Evolutionary conservation across 2,797 vertebrate species (phyloP).

Genomic region (Coendou prehensilis): DNA sequence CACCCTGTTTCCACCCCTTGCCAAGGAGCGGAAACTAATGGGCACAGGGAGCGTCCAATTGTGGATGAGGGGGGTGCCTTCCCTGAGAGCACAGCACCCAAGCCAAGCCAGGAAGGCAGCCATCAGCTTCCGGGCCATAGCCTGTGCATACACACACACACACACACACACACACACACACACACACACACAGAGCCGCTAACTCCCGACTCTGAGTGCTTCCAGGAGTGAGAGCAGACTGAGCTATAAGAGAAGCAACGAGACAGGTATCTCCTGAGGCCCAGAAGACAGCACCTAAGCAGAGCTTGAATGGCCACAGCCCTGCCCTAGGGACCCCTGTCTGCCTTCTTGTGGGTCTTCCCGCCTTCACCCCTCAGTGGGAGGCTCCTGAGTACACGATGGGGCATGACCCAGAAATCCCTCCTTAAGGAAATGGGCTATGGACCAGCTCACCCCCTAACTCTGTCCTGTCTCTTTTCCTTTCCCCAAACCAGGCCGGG

Average conservation of each 20-base stretch:
- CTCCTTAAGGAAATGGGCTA: background rate
- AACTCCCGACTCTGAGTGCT: background rate
- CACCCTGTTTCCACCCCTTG: background rate
- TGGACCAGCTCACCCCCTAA: background rate
- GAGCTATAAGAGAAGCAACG: background rate
- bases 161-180: background rate
- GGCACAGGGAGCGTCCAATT: background rate
- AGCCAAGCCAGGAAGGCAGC: background rate
- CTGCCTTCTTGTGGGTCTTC: background rate
- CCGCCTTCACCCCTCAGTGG: background rate
- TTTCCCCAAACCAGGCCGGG: fast-evolving
- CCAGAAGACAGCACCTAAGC: background rate
- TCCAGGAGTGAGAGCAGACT: background rate
- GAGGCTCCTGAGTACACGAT: background rate
- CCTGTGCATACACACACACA: background rate
- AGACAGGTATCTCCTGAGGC: background rate
- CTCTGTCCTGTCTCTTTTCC: background rate
- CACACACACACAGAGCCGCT: background rate
- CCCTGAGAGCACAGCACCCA: background rate
- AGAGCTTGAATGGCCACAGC: background rate
- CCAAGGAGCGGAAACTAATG: background rate
- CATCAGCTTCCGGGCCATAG: background rate
- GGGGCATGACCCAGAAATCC: background rate
- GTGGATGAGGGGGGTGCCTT: background rate
- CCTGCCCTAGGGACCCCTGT: background rate